Evolutionary conservation across 2,888 invertebrate genomes (phyloP), one percentile per base, ranked within the genome.

Genomic region (Thumatha senex): DNA sequence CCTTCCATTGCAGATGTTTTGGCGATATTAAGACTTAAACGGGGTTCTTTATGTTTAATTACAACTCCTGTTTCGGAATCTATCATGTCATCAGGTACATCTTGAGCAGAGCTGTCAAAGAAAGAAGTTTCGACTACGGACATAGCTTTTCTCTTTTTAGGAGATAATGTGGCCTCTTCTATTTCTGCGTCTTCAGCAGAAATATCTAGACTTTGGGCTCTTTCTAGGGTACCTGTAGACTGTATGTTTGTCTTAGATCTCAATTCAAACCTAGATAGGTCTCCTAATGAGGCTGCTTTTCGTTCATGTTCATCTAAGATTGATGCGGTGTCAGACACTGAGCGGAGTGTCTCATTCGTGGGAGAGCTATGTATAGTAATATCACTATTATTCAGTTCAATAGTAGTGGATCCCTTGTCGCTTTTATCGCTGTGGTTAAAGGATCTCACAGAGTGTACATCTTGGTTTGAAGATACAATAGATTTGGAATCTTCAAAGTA

Each of bases 131-230:
- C 92, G 31, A 90, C 90, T 12, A 89, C 92, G 31, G 93, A 86
- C 68, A 94, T 93, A 0, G 94, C 94, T 80, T 95, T 95, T 24
- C 95, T 91, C 68, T 95, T 95, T 69, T 95, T 95, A 41, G 93
- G 92, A 0, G 91, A 87, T 18, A 92, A 70, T 38, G 86, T 75
- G 46, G 75, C 88, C 65, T 92, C 91, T 51, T 81, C 80, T 41
- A 82, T 83, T 66, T 91, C 92, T n/a, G 74, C 79, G 60, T 92
- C 92, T 55, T 92, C 92, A 5, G 86, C 87, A 43, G 95, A 94
- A 79, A 96, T 95, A 61, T 96, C 96, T 39, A 96, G 85, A 68
- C 96, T 96, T 75, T 96, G 96, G 0, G 96, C 96, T 58, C 96
- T 90, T 83, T 96, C 96, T 48, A 95, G 79, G 9, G 94, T 94